phyloP scores from a whole-genome alignment of 1,140 invertebrate species.

The Harpegnathos saltator region DNA sequence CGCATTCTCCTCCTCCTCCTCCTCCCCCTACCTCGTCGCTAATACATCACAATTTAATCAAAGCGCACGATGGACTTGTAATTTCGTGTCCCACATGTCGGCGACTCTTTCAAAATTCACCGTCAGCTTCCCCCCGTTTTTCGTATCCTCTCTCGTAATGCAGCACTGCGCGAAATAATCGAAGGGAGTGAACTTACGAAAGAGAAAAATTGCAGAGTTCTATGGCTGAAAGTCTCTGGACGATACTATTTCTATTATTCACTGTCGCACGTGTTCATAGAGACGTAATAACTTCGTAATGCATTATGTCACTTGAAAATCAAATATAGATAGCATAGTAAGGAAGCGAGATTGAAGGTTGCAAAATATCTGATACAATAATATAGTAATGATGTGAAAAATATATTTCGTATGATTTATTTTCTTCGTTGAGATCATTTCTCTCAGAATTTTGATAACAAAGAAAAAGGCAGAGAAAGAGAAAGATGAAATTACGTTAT shows the following conservation, averaged over 20 bases:
- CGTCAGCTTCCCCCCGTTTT: background rate
- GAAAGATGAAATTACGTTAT: background rate
- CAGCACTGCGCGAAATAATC: conserved; percentile 3
- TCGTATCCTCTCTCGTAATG: conserved; percentile 36
- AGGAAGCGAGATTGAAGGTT: too few relatives aligned
- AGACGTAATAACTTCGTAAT: too few relatives aligned
- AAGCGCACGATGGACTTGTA: conserved; percentile 30
- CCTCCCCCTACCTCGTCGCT: background rate
- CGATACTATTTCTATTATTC: too few relatives aligned
- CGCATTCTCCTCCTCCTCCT: too few relatives aligned
- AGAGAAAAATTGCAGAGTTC: conserved; percentile 2
- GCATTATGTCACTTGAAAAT: too few relatives aligned
- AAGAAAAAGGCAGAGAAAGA: conserved; percentile 1
- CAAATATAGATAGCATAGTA: too few relatives aligned
- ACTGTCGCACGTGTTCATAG: too few relatives aligned
- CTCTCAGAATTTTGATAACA: background rate
- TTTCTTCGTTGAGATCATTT: background rate
- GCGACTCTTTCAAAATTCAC: conserved; percentile 34
- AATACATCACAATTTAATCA: conserved; percentile 34
- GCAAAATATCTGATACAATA: background rate
- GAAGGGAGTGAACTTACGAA: conserved; percentile 1
- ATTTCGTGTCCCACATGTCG: conserved; percentile 16
- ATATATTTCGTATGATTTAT: conserved; percentile 1
- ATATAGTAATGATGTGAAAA: background rate
- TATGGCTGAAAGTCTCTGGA: too few relatives aligned